Evolutionary conservation across 2,113 vertebrate species (phyloP), one percentile per base, ranked within the genome.

Genomic region (Mola mola): DNA sequence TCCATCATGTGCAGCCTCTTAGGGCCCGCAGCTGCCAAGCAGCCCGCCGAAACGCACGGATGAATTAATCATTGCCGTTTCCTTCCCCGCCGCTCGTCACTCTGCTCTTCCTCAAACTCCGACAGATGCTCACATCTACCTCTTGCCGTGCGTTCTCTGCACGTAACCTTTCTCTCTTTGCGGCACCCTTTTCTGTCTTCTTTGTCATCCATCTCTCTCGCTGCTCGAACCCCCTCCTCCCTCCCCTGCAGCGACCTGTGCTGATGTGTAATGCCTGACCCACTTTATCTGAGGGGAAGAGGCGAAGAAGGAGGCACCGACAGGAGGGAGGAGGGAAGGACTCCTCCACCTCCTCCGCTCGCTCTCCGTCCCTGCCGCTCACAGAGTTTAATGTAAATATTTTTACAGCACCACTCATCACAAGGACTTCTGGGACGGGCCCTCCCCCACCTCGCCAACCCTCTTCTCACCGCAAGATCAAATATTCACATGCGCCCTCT

Each of bases 381-480:
- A 49, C 66, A 52, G 41, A 66, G 78, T 77, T 82, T 61, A 79
- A 79, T 74, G 82, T 88, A 82, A 90, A 88, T 87, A 84, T 86
- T 88, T 86, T 81, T 81, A 85, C 83, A 78, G 71, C 65, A 29
- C 63, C 64, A 40, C 57, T 84, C 78, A 80, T 65, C 72, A 69
- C 61, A 75, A 71, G 58, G 66, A 66, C 83, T 78, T 80, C 60
- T 77, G 74, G 72, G 75, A 71, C 7, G 11, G 15, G 41, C 15
- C 16, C 9, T 29, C 36, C 38, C 17, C 37, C 38, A 55, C 31
- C 52, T 38, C 25, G 7, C 37, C 28, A 53, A n/a, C 26, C n/a
- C 53, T 17, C 61, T 60, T 47, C 53, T 31, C 31, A 41, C 36
- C 17, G 4, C 52, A 6, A 55, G 76, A 81, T 88, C 48, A 83